Evolutionary conservation across 2,797 vertebrate species (phyloP).

Genomic region (Danio kyathit): DNA sequence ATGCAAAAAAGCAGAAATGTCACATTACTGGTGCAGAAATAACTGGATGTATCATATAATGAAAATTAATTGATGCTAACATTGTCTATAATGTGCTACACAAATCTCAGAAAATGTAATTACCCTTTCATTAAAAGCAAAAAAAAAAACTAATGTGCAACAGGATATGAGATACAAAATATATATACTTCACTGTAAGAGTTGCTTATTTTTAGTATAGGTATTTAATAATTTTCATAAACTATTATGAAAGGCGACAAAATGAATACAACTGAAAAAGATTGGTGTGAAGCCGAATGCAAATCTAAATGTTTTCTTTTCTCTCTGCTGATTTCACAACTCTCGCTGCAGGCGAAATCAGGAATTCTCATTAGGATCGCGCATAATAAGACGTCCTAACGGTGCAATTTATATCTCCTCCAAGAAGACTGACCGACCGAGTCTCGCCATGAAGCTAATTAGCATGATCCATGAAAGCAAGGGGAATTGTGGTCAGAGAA

Average conservation of each 20-base stretch:
- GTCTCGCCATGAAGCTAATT: constrained; percentile 51
- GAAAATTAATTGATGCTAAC: too few species aligned
- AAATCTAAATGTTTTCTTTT: constrained; percentile 22
- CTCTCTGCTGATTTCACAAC: neutral
- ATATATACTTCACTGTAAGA: neutral
- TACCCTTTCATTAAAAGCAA: too few species aligned
- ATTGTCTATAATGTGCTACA: too few species aligned
- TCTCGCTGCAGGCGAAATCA: constrained; percentile 26
- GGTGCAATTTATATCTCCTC: constrained; percentile 28
- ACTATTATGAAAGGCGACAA: too few species aligned
- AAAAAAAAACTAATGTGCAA: too few species aligned
- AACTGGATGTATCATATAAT: too few species aligned
- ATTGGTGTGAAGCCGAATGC: neutral
- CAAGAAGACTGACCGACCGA: constrained; percentile 27
- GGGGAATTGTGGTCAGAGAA: constrained; percentile 56
- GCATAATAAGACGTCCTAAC: constrained; percentile 34
- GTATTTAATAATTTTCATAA: too few species aligned
- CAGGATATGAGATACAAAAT: too few species aligned
- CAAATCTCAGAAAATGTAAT: too few species aligned
- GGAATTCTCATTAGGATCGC: constrained; percentile 42
- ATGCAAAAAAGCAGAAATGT: too few species aligned
- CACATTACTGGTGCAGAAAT: too few species aligned
- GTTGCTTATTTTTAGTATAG: neutral
- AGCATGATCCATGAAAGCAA: constrained; percentile 48
- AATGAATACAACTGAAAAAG: neutral